These are phyloP conservation scores for Physeter macrocephalus DNA, from an alignment of 2,113 vertebrate species.

Conservation along the genomic window DNA sequence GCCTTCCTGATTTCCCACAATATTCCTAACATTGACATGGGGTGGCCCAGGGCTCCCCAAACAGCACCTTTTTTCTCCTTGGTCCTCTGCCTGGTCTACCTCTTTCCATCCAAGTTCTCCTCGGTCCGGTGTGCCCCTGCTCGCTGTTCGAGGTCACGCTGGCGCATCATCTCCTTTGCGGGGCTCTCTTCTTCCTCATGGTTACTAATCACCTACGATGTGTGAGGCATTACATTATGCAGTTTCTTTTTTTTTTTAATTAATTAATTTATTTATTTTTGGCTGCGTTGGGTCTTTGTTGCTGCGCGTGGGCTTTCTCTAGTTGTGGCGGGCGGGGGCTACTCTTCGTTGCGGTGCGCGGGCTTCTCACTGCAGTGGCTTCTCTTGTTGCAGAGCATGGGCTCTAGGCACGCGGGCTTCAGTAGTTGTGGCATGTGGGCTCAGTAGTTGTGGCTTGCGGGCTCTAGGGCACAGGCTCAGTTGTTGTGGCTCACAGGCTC, in stretches of 20 bases:
- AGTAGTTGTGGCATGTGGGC: too few species aligned
- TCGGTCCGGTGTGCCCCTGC: background rate
- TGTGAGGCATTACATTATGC: background rate
- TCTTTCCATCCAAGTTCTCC: background rate
- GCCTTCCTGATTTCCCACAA: background rate
- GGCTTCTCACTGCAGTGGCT: too few species aligned
- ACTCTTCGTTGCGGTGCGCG: rapidly evolving
- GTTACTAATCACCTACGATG: background rate
- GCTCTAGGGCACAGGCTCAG: too few species aligned
- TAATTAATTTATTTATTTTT: too few species aligned
- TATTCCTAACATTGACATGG: background rate
- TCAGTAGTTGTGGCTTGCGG: too few species aligned
- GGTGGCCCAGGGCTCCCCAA: background rate
- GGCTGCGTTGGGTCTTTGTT: too few species aligned
- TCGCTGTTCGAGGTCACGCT: background rate
- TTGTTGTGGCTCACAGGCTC: too few species aligned
- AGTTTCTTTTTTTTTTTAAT: background rate
- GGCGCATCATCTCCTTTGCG: background rate
- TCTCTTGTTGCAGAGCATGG: too few species aligned
- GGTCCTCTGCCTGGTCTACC: background rate
- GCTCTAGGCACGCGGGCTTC: too few species aligned
- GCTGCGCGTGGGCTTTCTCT: too few species aligned
- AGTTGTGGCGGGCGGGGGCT: too few species aligned
- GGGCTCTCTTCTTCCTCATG: background rate
- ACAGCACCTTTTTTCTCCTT: background rate